Evolutionary conservation across 2,888 invertebrate species (phyloP), one percentile per base, ranked within the genome.

Genomic region (Apotomis betuletana): DNA sequence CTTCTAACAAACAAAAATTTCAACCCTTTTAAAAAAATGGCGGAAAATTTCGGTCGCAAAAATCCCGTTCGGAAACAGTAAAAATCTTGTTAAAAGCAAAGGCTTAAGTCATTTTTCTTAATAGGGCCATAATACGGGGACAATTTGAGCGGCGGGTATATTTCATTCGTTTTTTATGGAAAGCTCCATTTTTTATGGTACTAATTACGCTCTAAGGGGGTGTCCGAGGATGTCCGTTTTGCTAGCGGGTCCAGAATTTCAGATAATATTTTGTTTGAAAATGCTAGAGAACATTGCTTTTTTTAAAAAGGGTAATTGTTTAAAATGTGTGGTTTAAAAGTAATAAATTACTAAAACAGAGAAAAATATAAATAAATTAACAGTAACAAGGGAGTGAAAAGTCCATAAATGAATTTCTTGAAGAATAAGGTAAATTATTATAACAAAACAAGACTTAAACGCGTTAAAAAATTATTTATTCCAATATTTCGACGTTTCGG

Each of bases 131-230:
- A 86, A 87, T 82, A 80, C 83, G 77, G 80, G 81, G 77, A 84
- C 87, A 83, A 87, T 90, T 90, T 87, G 86, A 87, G 87, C 85
- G 86, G 82, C 80, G 83, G 84, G 81, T 85, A 86, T 89, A 86
- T 89, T 90, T 89, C 86, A 89, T 84, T 82, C 77, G 75, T 77
- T 83, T 86, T 89, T 87, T 87, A 83, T 79, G 81, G 67, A 78
- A 79, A 82, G 82, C 81, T 90, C 85, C 82, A 89, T 90, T 90
- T 89, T 90, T 90, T 88, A 89, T 82, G 84, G 79, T 78, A 76
- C 84, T 87, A 88, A 90, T 91, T 90, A 87, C 79, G 69, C 81
- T 80, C 79, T 62, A 75, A 84, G 77, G 87, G 84, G 81, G 80
- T 81, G 83, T 80, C 78, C 75, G 74, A 76, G 71, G 65, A 78